Percentiles rank a stretch among this genome's conserved stretches.
Conservation (phyloP, 2,797 vertebrate genomes). For the Leontopithecus rosalia region DNA sequence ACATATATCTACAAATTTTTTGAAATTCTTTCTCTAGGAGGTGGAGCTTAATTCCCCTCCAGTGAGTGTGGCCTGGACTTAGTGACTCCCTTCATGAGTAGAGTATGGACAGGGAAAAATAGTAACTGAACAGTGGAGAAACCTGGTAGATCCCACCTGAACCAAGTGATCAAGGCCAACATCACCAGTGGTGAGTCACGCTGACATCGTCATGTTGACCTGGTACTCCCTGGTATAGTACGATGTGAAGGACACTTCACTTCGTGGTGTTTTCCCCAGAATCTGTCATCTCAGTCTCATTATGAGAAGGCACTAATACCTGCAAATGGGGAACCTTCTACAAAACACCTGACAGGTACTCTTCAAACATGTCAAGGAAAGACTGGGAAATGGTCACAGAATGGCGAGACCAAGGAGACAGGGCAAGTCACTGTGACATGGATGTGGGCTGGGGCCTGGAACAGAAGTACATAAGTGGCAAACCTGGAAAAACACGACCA, state of each 20-base stretch:
- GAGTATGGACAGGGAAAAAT: background rate
- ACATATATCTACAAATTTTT: too few relatives aligned
- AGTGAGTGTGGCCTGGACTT: background rate
- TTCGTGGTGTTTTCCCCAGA: background rate
- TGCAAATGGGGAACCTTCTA: background rate
- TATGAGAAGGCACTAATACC: background rate
- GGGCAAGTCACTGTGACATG: background rate
- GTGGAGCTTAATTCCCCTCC: background rate
- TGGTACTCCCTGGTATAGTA: accelerated
- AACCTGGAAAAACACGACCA: background rate
- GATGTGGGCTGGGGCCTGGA: background rate
- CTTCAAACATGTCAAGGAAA: background rate
- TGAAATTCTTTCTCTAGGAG: background rate
- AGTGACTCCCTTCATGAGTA: background rate
- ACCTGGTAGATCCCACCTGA: too few relatives aligned
- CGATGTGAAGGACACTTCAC: background rate
- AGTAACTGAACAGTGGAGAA: background rate
- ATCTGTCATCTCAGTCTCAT: background rate
- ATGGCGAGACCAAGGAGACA: background rate
- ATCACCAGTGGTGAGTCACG: accelerated
- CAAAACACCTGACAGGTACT: background rate
- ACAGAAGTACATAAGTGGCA: background rate
- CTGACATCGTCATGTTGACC: background rate
- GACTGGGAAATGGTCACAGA: background rate
- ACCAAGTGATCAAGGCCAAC: background rate